Percentiles rank a stretch among this genome's conserved stretches.
These are phyloP conservation scores for Delphinapterus leucas DNA, from an alignment of 2,113 vertebrate genomes.

Conservation along the genomic window DNA sequence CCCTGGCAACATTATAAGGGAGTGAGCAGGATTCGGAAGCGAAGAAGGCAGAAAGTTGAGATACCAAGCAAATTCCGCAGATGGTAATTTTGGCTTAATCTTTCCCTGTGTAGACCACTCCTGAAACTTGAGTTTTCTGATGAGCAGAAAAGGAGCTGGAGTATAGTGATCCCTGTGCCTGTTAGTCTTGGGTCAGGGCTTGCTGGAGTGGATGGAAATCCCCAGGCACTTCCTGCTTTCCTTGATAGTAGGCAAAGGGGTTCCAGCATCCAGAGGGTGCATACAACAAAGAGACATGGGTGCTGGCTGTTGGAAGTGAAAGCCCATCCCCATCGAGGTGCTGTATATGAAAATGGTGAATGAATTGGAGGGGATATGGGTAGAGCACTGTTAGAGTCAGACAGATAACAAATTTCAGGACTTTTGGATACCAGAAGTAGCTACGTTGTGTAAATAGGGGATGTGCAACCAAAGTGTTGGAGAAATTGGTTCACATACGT, in stretches of 20 bases:
- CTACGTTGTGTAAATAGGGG: not conserved
- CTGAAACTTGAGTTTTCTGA: not conserved
- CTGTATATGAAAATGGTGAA: not conserved
- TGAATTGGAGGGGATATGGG: not conserved
- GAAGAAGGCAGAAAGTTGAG: not conserved
- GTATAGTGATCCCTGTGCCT: not conserved
- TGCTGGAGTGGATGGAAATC: not conserved
- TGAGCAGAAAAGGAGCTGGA: not conserved
- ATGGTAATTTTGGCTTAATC: not conserved
- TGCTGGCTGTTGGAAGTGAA: not conserved
- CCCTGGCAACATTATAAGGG: not conserved
- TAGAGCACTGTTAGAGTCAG: not conserved
- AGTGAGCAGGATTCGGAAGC: not conserved
- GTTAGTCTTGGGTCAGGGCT: not conserved
- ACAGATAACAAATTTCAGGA: not conserved
- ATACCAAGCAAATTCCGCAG: not conserved
- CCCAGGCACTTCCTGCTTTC: not conserved
- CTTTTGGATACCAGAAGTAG: not conserved
- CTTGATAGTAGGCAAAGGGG: not conserved
- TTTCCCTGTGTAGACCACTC: not conserved
- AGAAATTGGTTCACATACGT: not conserved
- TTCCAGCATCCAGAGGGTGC: not conserved
- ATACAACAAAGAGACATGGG: not conserved
- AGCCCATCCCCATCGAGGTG: rapidly evolving
- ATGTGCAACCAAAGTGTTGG: not conserved